Evolutionary conservation across 1,140 invertebrate genomes (phyloP).

Genomic region (Heliconius himera): DNA sequence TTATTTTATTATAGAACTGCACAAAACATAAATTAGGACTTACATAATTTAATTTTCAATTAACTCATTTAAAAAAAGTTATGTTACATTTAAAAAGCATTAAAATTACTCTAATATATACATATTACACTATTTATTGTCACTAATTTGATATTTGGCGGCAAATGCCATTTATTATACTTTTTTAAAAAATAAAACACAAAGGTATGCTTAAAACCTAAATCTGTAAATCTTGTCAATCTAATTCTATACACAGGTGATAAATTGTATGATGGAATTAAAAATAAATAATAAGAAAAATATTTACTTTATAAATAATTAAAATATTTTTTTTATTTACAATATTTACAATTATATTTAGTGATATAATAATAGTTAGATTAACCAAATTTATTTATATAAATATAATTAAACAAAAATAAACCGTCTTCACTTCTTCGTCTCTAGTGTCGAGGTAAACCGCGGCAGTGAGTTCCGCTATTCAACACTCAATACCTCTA

Average conservation of each 20-base stretch:
- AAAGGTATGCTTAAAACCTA: neutral
- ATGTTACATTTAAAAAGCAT: conserved; percentile 11
- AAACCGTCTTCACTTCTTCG: too few species aligned
- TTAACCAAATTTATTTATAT: neutral
- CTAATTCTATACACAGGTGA: conserved; percentile 1
- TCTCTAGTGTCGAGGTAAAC: too few species aligned
- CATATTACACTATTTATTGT: conserved; percentile 34
- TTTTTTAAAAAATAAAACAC: neutral
- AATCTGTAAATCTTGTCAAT: neutral
- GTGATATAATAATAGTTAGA: neutral
- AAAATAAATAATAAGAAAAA: conserved; percentile 16
- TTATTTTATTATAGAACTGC: too few species aligned
- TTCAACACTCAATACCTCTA: too few species aligned
- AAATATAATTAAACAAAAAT: too few species aligned
- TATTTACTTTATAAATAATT: conserved; percentile 16
- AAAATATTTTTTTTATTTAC: conserved; percentile 28
- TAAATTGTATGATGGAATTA: conserved; percentile 8
- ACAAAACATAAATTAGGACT: neutral
- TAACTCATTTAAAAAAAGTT: neutral
- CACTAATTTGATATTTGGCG: conserved; percentile 38
- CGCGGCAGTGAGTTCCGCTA: too few species aligned
- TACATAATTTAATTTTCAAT: neutral
- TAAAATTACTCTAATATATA: conserved; percentile 19
- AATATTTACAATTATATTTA: conserved; percentile 28
- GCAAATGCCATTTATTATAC: conserved; percentile 19